Evolutionary conservation across 2,797 vertebrate species (phyloP).

Genomic region (Gila robusta): DNA sequence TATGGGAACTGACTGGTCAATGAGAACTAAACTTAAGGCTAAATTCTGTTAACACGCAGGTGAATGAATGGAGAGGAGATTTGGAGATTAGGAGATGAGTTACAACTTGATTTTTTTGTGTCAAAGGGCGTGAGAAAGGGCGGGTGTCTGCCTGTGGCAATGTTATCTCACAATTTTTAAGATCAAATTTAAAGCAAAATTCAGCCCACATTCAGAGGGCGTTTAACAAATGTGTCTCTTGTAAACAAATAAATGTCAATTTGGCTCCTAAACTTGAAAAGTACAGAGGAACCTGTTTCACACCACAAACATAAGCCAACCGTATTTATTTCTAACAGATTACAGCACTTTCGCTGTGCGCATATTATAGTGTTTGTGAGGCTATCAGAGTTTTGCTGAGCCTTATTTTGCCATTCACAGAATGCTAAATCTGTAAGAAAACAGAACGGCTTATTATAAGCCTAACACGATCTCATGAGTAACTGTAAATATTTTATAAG

Average conservation of each 20-base stretch:
- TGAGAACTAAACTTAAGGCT: neutral
- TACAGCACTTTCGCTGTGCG: neutral
- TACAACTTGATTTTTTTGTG: constrained; percentile 18
- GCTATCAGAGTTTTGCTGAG: neutral
- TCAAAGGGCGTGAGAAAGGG: constrained; percentile 10
- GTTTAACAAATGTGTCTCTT: neutral
- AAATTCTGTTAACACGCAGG: constrained; percentile 21
- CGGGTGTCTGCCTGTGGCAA: neutral
- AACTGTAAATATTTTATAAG: neutral
- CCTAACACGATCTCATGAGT: neutral
- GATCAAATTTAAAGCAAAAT: neutral
- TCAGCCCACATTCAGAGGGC: neutral
- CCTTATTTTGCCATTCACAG: neutral
- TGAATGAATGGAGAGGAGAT: neutral
- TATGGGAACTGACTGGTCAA: constrained; percentile 4
- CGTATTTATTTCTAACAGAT: neutral
- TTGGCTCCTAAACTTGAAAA: neutral
- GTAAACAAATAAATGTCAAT: neutral
- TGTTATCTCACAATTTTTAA: constrained; percentile 12
- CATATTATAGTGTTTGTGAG: neutral
- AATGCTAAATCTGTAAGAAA: neutral
- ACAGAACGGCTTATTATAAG: neutral
- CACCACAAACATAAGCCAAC: neutral
- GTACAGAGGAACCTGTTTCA: neutral
- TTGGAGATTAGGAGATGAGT: neutral